Base-by-base conservation (phyloP, 2,797 vertebrate species). In the Lacerta viridis region DNA sequence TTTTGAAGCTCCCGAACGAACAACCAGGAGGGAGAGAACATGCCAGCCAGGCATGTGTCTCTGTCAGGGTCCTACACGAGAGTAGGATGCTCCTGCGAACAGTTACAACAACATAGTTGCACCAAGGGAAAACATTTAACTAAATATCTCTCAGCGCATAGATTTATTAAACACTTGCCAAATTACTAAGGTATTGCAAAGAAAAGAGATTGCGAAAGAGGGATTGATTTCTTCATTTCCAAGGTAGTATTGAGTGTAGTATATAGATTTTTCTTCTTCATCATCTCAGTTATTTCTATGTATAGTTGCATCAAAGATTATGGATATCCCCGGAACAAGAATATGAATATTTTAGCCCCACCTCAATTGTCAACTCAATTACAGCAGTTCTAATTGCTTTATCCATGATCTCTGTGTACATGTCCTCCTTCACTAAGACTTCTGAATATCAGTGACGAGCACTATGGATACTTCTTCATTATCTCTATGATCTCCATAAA, bases 401-500 rank as follows among this genome's bases (percentile, higher is more conserved):
- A 33, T 33, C 27, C n/a, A 7, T 59, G 17, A 9, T 29, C 4
- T 33, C 43, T 61, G 7, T 71, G 20, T 43, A 55, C 17, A 29
- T 87, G 66, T 43, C 7, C 18, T 64, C 20, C 7, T 41, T 29
- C 55, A 20, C 29, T 23, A 71, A 71, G 33, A 50, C 18, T 23
- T 10, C n/a, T 10, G 23, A 13, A 17, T 36, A 25, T 59, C 29
- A 43, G 27, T 59, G 13, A 11, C 5, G 10, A 15, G 43, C 64
- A 88, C 96, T 91, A 97, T 94, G 89, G 11, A 95, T 92, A 91
- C 92, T 95, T 93, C 90, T 1, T 82, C 96, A 99, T 96, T 82
- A 99, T 93, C 86, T 97, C 96, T 89, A 98, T 95, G 80, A 99
- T 98, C 88, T 97, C 94, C 5, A 33, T 72, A 80, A 98, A 99